Evolutionary conservation across 2,113 vertebrate species (phyloP).

Genomic region (Coregonus clupeaformis): DNA sequence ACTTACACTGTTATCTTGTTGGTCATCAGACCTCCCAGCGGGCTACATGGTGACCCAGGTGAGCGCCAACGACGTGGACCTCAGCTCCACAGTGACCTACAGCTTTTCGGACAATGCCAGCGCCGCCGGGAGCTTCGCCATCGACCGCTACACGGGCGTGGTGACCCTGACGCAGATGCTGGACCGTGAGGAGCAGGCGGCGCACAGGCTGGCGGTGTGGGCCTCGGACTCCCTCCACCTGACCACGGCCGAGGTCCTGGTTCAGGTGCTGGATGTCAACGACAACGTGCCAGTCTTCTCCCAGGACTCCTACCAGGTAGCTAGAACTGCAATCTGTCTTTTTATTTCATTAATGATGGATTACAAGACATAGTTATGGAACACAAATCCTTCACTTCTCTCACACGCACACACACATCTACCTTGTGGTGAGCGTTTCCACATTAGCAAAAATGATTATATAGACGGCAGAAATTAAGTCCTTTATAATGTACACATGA

Average conservation of each 20-base stretch:
- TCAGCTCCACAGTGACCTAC: slow-evolving; percentile 80
- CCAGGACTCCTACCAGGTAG: slow-evolving; percentile 82
- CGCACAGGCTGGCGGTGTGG: slow-evolving; percentile 70
- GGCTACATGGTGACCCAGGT: slow-evolving; percentile 81
- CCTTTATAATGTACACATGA: no score
- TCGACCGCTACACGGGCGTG: slow-evolving; percentile 77
- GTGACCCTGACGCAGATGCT: slow-evolving; percentile 75
- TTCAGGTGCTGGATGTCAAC: slow-evolving; percentile 84
- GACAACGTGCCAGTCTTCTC: slow-evolving; percentile 88
- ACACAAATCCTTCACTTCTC: no score
- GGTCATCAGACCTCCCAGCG: slow-evolving; percentile 77
- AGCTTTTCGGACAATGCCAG: slow-evolving; percentile 72
- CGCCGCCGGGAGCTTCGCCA: slow-evolving; percentile 75
- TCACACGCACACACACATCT: no score
- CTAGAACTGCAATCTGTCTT: background rate
- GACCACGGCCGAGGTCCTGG: slow-evolving; percentile 71
- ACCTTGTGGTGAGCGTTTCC: no score
- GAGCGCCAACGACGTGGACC: slow-evolving; percentile 82
- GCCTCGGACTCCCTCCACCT: slow-evolving; percentile 84
- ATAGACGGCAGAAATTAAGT: no score
- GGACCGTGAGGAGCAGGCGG: slow-evolving; percentile 82
- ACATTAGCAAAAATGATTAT: no score
- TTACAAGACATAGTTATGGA: background rate
- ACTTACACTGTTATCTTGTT: background rate
- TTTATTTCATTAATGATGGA: background rate